A percentile compares a stretch with the other conserved stretches of the same genome.
Evolutionary conservation across 1,140 invertebrate species (phyloP).

Genomic region (Aradophagus sp.): DNA sequence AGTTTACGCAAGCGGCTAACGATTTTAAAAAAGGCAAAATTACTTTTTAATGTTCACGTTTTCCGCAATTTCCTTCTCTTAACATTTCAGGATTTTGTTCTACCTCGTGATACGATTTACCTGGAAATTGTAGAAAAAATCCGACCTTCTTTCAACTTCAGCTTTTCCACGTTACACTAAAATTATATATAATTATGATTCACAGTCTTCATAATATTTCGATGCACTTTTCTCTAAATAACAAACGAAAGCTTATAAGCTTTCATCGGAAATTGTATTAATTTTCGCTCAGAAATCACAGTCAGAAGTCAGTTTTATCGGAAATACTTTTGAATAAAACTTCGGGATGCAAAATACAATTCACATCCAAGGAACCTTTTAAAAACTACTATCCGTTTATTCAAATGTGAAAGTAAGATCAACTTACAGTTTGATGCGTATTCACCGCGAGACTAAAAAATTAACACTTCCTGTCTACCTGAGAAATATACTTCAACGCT

Average conservation of each 20-base stretch:
- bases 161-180: conserved; percentile 27
- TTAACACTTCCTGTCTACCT: neutral
- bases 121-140: conserved; percentile 27
- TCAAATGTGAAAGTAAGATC: too few species aligned
- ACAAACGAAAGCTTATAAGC: neutral
- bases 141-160: conserved; percentile 14
- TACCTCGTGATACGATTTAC: conserved; percentile 25
- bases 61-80: conserved; percentile 8
- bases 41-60: conserved; percentile 24
- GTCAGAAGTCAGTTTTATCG: too few species aligned
- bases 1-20: conserved; percentile 11
- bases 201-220: conserved; percentile 15
- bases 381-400: too few species aligned
- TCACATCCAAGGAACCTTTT: too few species aligned
- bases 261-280: too few species aligned
- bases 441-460: neutral
- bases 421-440: too few species aligned
- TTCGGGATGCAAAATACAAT: too few species aligned
- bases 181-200: conserved; percentile 23
- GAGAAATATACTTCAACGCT: conserved; percentile 16
- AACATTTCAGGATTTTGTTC: conserved; percentile 22
- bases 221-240: conserved; percentile 7
- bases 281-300: too few species aligned
- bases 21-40: conserved; percentile 18
- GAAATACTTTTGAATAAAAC: too few species aligned